Percentiles rank a stretch among this genome's conserved stretches.
phyloP scores from a whole-genome alignment of 2,888 invertebrate genomes.

The Lymantria monacha region DNA sequence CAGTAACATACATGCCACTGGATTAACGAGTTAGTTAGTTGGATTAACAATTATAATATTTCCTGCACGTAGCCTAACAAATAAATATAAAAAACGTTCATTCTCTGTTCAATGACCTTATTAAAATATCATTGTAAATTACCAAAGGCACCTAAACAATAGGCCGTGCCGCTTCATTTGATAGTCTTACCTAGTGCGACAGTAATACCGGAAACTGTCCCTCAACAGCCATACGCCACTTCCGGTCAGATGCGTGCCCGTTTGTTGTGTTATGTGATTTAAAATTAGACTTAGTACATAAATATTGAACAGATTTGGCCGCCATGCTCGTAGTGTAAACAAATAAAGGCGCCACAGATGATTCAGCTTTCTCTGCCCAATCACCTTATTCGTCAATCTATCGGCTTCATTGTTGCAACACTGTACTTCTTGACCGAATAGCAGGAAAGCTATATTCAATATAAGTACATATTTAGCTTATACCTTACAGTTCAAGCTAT shows the following conservation, averaged over 20 bases:
- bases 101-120: slow-evolving; percentile 60
- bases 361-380: slow-evolving; percentile 5
- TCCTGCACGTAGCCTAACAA: too few relatives aligned
- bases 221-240: slow-evolving; percentile 59
- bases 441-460: too few relatives aligned
- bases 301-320: slow-evolving; percentile 33
- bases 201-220: slow-evolving; percentile 61
- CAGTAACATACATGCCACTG: too few relatives aligned
- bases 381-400: background rate
- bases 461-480: too few relatives aligned
- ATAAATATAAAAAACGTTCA: slow-evolving; percentile 3
- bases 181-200: slow-evolving; percentile 52
- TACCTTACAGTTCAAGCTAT: too few relatives aligned
- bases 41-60: too few relatives aligned
- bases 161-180: slow-evolving; percentile 67
- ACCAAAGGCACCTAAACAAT: slow-evolving; percentile 60
- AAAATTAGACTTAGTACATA: slow-evolving; percentile 49
- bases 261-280: slow-evolving; percentile 55
- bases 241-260: slow-evolving; percentile 70
- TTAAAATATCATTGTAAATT: slow-evolving; percentile 35
- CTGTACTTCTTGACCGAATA: too few relatives aligned
- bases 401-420: too few relatives aligned
- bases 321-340: slow-evolving; percentile 19
- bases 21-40: too few relatives aligned
- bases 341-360: slow-evolving; percentile 6